These are phyloP conservation scores for Sitophilus oryzae DNA, from an alignment of 1,140 invertebrate genomes.

Conservation along the genomic window DNA sequence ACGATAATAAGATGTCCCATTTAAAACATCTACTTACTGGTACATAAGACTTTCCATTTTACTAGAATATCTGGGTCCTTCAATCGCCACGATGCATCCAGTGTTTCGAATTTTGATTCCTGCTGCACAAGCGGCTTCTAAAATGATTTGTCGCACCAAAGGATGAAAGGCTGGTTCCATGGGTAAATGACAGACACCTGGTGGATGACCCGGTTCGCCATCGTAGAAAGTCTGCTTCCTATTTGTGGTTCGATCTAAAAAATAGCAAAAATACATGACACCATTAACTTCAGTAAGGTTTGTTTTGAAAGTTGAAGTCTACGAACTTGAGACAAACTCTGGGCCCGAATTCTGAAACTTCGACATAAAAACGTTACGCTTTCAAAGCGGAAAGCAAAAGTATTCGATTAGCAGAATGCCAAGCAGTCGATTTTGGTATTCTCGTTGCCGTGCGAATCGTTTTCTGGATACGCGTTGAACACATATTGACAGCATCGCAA, in stretches of 20 bases:
- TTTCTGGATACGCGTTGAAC: too few relatives aligned
- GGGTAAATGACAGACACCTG: conserved; percentile 86
- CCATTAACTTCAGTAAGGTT: not conserved
- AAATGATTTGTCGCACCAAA: conserved; percentile 60
- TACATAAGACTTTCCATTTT: conserved; percentile 88
- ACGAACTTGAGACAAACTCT: too few relatives aligned
- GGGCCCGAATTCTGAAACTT: too few relatives aligned
- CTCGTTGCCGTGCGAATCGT: too few relatives aligned
- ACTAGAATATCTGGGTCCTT: conserved; percentile 91
- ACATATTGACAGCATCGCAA: too few relatives aligned
- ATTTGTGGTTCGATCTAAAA: conserved; percentile 53
- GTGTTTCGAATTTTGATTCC: conserved; percentile 52
- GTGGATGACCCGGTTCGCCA: conserved; percentile 52
- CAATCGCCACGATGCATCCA: conserved; percentile 86
- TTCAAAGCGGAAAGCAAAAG: too few relatives aligned
- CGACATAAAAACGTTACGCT: too few relatives aligned
- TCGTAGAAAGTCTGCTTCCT: conserved; percentile 87
- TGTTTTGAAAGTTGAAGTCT: too few relatives aligned
- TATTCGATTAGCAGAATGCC: too few relatives aligned
- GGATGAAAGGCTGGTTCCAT: conserved; percentile 85
- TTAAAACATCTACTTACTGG: conserved; percentile 40
- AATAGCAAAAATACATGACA: not conserved
- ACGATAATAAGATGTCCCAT: not conserved
- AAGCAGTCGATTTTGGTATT: too few relatives aligned
- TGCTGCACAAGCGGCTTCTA: conserved; percentile 58